Conservation (phyloP, 2,888 invertebrate genomes). For the Andricus quercusramuli region DNA sequence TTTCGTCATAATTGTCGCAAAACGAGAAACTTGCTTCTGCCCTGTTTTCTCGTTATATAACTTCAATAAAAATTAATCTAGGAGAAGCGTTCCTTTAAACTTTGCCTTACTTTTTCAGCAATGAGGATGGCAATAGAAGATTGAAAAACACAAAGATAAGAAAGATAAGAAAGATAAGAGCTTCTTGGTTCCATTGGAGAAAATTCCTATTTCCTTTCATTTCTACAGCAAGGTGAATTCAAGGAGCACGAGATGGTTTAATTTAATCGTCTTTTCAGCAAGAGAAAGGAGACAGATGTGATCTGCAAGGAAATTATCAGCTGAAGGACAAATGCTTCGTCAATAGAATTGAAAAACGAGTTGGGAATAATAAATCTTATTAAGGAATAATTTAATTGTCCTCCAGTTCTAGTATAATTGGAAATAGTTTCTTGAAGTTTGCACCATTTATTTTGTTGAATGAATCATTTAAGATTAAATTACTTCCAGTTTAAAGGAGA, state of each 20-base stretch:
- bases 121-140: conserved; percentile 8
- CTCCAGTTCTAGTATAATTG: background rate
- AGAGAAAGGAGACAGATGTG: conserved; percentile 12
- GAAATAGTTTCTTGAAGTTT: background rate
- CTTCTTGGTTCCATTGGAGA: conserved; percentile 2
- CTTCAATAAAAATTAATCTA: conserved; percentile 12
- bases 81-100: conserved; percentile 41
- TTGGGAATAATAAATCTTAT: conserved; percentile 34
- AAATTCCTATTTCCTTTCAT: conserved; percentile 39
- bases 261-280: conserved; percentile 35
- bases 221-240: conserved; percentile 16
- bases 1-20: conserved; percentile 7
- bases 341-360: conserved; percentile 16
- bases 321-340: conserved; percentile 11
- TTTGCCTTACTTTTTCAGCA: background rate
- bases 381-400: conserved; percentile 8
- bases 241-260: conserved; percentile 16
- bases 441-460: background rate
- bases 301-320: conserved; percentile 30
- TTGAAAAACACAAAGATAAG: conserved; percentile 1
- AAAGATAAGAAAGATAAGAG: conserved; percentile 29
- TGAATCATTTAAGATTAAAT: background rate
- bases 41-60: background rate
- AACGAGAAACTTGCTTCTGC: conserved; percentile 20
- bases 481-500: background rate